Base-by-base conservation (phyloP, 2,888 invertebrate species). In the Plagodis dolabraria region DNA sequence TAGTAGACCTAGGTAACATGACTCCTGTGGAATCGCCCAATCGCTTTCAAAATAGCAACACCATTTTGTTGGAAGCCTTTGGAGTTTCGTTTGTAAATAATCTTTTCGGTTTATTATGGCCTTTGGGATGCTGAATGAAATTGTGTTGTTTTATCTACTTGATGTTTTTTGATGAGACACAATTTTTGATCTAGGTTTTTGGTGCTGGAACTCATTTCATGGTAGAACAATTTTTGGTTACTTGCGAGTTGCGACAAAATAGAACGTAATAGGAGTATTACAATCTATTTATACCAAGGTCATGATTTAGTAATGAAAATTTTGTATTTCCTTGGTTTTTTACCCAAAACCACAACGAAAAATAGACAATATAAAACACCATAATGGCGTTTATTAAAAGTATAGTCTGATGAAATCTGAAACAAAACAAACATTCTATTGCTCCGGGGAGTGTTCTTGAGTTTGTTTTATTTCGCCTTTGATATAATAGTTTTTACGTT, bases 11-110 rank as follows among this genome's bases (percentile, higher is more conserved):
- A n/a, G n/a, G 22, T 22, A 22, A 22, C 4, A 22, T 22, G 22
- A 22, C 22, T 1, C 22, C 22, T 22, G 22, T 22, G 22, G 4
- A 22, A 22, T 22, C 22, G 22, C 22, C 22, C 22, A 22, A 22
- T 50, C 59, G 52, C 59, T 48, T 2, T 6, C 36, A 61, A 2
- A 58, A 42, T 47, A 54, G 8, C 64, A 57, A 38, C 47, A 36
- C 64, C 60, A 12, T 22, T 45, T 49, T 57, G 52, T 57, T 33
- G 40, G 61, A 50, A 53, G 60, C 53, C 56, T 58, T 61, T 64
- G 12, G 60, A 64, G 66, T 68, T 68, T 65, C 66, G 66, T 66
- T 68, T 68, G 67, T 69, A 72, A 72, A 69, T 68, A 71, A 68
- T 72, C 71, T 67, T 72, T 69, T 65, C 60, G 63, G 71, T 67